Conservation (phyloP, 2,797 vertebrate species). For the Sarcophilus harrisii region DNA sequence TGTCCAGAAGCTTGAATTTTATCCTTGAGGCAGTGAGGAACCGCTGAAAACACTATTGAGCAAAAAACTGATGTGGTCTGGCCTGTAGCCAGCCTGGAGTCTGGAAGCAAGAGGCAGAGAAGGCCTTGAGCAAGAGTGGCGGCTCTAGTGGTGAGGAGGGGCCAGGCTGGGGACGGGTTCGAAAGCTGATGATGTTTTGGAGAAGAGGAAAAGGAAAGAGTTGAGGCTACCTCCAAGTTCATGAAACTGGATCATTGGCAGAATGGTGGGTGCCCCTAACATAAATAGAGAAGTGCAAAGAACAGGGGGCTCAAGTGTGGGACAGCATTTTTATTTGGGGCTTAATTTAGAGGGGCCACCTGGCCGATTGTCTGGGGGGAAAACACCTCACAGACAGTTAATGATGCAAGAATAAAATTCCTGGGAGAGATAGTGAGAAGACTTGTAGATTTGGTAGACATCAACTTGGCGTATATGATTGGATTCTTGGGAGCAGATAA, state of each 20-base stretch:
- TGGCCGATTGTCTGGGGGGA: background rate
- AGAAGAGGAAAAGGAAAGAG: background rate
- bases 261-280: background rate
- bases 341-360: background rate
- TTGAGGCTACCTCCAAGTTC: background rate
- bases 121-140: background rate
- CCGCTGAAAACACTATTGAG: background rate
- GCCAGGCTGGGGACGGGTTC: background rate
- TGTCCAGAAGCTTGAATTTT: background rate
- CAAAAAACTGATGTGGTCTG: background rate
- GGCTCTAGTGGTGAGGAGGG: background rate
- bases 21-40: background rate
- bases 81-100: background rate
- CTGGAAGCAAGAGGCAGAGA: background rate
- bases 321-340: background rate
- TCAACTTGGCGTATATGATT: background rate
- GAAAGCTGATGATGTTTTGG: background rate
- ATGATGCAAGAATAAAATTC: background rate
- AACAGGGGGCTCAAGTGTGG: background rate
- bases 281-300: background rate
- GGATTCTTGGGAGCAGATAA: background rate
- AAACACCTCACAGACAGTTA: background rate
- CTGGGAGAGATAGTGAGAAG: background rate
- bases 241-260: background rate
- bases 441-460: background rate